phyloP scores from a whole-genome alignment of 2,797 vertebrate genomes.

The Arctocebus calabarensis region DNA sequence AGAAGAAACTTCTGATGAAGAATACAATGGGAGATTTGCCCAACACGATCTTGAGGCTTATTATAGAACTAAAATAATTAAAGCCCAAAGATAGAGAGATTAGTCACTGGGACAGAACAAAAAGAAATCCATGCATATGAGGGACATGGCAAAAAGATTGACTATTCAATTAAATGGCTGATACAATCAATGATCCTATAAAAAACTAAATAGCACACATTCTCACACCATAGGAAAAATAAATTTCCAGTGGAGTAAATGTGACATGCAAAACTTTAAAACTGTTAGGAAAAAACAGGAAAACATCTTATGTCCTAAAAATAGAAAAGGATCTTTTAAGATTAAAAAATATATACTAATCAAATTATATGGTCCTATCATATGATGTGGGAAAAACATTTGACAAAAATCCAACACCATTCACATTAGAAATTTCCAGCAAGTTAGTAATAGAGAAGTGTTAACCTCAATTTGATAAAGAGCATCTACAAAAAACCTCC shows the following conservation, averaged over 20 bases:
- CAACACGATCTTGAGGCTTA: background rate
- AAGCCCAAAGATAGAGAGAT: background rate
- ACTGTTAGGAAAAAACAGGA: background rate
- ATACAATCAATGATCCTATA: background rate
- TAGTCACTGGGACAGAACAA: background rate
- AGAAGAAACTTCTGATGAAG: background rate
- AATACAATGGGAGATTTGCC: background rate
- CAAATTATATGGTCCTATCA: background rate
- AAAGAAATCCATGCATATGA: background rate
- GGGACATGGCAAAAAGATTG: background rate
- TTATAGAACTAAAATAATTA: background rate
- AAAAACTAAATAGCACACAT: background rate
- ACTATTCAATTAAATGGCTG: background rate
- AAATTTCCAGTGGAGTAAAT: background rate
- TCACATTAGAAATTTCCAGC: constrained; percentile 14
- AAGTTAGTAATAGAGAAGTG: background rate
- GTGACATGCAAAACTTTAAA: background rate
- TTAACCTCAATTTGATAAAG: background rate
- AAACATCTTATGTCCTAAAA: background rate
- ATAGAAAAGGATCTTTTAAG: background rate
- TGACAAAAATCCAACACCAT: constrained; percentile 42
- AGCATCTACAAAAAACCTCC: background rate
- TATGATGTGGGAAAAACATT: background rate
- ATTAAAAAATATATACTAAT: background rate
- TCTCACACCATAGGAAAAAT: background rate